Percentiles rank a stretch among this genome's conserved stretches.
These are phyloP conservation scores for Chaetodon trifascialis DNA, from an alignment of 2,113 vertebrate genomes.

Conservation along the genomic window DNA sequence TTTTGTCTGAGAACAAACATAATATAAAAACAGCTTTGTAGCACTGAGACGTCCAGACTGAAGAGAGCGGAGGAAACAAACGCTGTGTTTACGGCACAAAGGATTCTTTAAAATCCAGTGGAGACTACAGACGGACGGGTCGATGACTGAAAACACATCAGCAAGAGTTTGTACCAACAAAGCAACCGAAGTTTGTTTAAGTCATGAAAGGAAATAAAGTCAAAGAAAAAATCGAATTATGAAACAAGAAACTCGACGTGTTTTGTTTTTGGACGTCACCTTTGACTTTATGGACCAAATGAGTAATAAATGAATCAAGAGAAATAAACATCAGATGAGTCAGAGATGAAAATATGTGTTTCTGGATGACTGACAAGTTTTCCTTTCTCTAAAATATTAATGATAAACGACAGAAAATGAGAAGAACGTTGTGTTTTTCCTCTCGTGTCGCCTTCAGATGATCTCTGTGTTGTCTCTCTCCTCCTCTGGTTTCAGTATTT, in stretches of 20 bases:
- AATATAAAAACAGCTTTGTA: not conserved
- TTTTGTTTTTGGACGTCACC: not conserved
- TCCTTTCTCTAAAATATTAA: not conserved
- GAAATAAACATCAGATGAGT: too few relatives aligned
- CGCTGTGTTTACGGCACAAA: not conserved
- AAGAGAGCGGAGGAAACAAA: too few relatives aligned
- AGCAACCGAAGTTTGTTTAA: not conserved
- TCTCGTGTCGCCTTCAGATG: too few relatives aligned
- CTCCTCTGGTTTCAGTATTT: conserved; percentile 86
- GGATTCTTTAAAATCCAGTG: not conserved
- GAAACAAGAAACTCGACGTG: not conserved
- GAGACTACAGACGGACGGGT: not conserved
- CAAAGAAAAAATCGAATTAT: too few relatives aligned
- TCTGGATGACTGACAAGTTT: too few relatives aligned
- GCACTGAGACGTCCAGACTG: not conserved
- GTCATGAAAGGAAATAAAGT: not conserved
- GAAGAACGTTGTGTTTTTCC: too few relatives aligned
- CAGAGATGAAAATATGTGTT: too few relatives aligned
- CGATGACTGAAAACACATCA: not conserved
- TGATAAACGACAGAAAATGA: not conserved
- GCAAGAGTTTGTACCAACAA: not conserved
- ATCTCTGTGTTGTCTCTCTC: too few relatives aligned
- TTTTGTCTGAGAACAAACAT: not conserved
- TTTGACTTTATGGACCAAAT: too few relatives aligned
- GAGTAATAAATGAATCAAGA: too few relatives aligned